phyloP scores from a whole-genome alignment of 2,888 invertebrate species.

The Coleophora flavipennella region DNA sequence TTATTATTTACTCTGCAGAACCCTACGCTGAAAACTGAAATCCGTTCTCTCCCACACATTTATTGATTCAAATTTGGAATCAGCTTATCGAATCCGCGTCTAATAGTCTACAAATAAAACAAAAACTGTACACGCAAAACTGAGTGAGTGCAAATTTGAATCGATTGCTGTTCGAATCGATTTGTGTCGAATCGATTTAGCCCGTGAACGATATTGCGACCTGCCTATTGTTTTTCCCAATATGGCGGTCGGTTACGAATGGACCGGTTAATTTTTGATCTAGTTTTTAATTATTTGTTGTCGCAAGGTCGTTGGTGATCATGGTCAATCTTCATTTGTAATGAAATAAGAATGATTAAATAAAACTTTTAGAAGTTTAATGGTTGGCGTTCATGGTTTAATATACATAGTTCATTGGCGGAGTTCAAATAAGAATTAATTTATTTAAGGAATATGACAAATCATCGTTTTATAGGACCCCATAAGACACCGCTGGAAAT shows the following conservation, averaged over 20 bases:
- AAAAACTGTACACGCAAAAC: constrained; percentile 38
- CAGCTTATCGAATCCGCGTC: constrained; percentile 29
- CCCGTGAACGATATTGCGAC: constrained; percentile 48
- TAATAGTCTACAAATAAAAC: constrained; percentile 33
- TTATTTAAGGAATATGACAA: no score
- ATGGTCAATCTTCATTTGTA: no score
- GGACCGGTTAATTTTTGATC: constrained; percentile 44
- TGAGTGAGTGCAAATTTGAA: constrained; percentile 40
- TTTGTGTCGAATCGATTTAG: constrained; percentile 60
- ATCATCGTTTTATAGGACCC: no score
- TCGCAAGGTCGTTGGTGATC: constrained; percentile 22
- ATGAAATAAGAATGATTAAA: no score
- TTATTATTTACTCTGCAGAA: no score
- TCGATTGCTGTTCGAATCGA: constrained; percentile 37
- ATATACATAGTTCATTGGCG: no score
- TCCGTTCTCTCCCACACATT: constrained; percentile 10
- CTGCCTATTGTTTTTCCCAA: constrained; percentile 42
- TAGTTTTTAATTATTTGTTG: constrained; percentile 43
- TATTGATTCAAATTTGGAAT: constrained; percentile 33
- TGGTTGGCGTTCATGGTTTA: no score
- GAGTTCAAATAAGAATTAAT: no score
- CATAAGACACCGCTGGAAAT: no score
- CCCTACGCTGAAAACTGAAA: no score
- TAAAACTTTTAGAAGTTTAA: no score
- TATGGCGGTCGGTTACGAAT: constrained; percentile 42